Conservation (phyloP, 2,888 invertebrate species). For the Platycheirus albimanus region DNA sequence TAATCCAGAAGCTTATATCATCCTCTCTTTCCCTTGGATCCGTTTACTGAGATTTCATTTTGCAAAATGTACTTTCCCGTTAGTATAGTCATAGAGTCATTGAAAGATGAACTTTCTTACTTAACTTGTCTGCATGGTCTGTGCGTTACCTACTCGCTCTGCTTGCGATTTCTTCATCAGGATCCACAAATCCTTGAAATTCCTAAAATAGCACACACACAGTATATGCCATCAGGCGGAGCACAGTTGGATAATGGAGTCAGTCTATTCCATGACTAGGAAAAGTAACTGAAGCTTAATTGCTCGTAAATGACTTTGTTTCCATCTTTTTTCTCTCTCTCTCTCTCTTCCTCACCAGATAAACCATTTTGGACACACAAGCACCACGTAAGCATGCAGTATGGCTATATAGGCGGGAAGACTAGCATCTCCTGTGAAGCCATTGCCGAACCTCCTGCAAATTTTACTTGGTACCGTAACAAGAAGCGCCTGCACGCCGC, state of each 20-base stretch:
- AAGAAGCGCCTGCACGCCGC: slow-evolving; percentile 79
- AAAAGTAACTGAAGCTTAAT: slow-evolving; percentile 58
- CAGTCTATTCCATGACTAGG: slow-evolving; percentile 18
- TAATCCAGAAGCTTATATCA: slow-evolving; percentile 40
- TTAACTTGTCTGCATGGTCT: slow-evolving; percentile 10
- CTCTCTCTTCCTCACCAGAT: too few species aligned
- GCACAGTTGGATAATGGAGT: slow-evolving; percentile 3
- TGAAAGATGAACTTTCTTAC: slow-evolving; percentile 46
- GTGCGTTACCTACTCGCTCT: too few species aligned
- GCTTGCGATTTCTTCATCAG: background rate
- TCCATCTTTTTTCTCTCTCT: slow-evolving; percentile 47
- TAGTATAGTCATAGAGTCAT: background rate
- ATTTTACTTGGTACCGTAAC: slow-evolving; percentile 83
- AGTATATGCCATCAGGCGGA: background rate
- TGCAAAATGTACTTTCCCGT: slow-evolving; percentile 17
- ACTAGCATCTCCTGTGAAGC: slow-evolving; percentile 85
- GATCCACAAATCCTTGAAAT: slow-evolving; percentile 37
- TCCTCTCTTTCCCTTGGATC: background rate
- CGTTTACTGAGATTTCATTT: slow-evolving; percentile 43
- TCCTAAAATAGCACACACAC: slow-evolving; percentile 23
- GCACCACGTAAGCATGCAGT: slow-evolving; percentile 78
- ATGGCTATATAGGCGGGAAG: slow-evolving; percentile 83
- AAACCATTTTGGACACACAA: slow-evolving; percentile 80
- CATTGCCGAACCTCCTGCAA: slow-evolving; percentile 84
- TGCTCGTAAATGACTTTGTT: slow-evolving; percentile 65